These are phyloP conservation scores for Ladona fulva DNA, from an alignment of 1,140 invertebrate genomes.

Conservation along the genomic window DNA sequence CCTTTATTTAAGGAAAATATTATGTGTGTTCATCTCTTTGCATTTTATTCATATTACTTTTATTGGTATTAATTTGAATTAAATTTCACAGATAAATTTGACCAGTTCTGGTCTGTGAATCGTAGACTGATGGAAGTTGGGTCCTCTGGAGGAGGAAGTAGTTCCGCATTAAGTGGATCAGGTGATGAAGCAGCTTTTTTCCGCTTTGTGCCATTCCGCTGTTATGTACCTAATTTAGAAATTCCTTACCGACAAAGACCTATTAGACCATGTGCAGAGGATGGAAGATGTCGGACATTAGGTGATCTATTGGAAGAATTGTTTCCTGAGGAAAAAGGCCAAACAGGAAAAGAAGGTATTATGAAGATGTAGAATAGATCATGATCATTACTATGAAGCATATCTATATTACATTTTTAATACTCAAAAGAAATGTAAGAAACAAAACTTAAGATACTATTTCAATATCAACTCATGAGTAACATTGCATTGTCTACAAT, in stretches of 20 bases:
- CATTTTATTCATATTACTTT: no score
- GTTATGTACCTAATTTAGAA: constrained; percentile 46
- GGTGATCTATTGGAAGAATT: constrained; percentile 61
- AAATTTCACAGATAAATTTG: constrained; percentile 78
- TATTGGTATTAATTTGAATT: no score
- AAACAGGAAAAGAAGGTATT: neutral
- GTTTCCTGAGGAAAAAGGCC: constrained; percentile 44
- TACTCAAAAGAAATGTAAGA: no score
- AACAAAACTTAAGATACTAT: no score
- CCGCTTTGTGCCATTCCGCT: constrained; percentile 85
- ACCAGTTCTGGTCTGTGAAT: constrained; percentile 98
- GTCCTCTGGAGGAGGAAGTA: neutral
- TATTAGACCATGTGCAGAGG: constrained; percentile 60
- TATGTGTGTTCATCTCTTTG: no score
- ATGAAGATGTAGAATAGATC: no score
- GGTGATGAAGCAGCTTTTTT: constrained; percentile 63
- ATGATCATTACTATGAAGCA: no score
- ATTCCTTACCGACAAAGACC: constrained; percentile 51
- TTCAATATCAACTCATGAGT: no score
- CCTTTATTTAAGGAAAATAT: no score
- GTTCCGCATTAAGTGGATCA: constrained; percentile 28
- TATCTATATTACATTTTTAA: no score
- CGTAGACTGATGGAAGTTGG: constrained; percentile 79
- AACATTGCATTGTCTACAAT: no score
- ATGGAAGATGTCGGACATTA: constrained; percentile 64